Percentiles rank a stretch among this genome's conserved stretches.
Evolutionary conservation across 2,888 invertebrate species (phyloP).

Genomic region (Tetragnatha montana): DNA sequence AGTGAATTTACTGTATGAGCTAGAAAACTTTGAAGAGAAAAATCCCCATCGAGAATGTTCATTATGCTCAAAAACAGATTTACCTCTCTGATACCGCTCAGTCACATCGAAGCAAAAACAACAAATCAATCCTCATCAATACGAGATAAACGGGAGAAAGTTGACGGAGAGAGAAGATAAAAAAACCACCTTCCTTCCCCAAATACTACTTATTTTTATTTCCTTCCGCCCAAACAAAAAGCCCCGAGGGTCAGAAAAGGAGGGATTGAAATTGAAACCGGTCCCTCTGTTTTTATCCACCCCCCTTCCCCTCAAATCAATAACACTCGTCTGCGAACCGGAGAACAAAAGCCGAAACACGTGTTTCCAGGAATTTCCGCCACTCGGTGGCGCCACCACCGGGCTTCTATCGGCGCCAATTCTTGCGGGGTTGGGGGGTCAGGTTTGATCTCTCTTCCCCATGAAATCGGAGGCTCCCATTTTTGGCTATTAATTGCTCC

Average conservation of each 20-base stretch:
- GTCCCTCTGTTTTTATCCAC: slow-evolving; percentile 36
- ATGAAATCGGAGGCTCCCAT: slow-evolving; percentile 35
- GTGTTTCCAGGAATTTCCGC: slow-evolving; percentile 50
- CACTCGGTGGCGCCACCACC: slow-evolving; percentile 60
- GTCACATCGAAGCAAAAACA: too few species aligned
- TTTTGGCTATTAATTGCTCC: slow-evolving; percentile 46
- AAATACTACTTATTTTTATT: too few species aligned
- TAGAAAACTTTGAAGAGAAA: too few species aligned
- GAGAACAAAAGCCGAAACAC: slow-evolving; percentile 61
- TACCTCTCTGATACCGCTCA: too few species aligned
- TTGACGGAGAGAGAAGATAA: too few species aligned
- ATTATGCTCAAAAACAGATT: too few species aligned
- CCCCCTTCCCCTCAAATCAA: slow-evolving; percentile 56
- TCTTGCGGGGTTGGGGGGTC: slow-evolving; percentile 42
- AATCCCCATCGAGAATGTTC: too few species aligned
- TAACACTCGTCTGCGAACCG: slow-evolving; percentile 40
- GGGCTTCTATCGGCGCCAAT: slow-evolving; percentile 59
- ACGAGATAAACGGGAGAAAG: too few species aligned
- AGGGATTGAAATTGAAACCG: not conserved
- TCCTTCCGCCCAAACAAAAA: not conserved
- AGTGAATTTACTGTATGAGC: too few species aligned
- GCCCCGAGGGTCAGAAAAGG: not conserved
- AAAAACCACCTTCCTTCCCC: too few species aligned
- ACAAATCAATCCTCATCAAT: too few species aligned
- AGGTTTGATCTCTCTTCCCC: slow-evolving; percentile 45